These are phyloP conservation scores for Actenoides hombroni DNA, from an alignment of 2,113 vertebrate genomes.

Conservation along the genomic window DNA sequence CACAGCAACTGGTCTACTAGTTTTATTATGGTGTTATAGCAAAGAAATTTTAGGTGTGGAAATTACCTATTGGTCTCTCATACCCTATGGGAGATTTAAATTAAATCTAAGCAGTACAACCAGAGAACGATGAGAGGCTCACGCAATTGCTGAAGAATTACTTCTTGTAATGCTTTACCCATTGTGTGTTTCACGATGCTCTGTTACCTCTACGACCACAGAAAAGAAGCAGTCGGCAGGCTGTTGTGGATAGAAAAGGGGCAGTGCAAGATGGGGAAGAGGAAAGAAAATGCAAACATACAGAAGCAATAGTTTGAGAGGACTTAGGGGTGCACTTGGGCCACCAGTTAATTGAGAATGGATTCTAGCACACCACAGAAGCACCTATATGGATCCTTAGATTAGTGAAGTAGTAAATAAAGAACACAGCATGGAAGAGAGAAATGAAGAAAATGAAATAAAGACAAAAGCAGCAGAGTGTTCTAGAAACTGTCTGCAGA, in stretches of 20 bases:
- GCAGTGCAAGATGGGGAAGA: not conserved
- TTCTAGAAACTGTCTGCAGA: not conserved
- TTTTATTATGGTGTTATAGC: not conserved
- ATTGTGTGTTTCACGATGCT: not conserved
- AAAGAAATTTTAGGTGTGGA: not conserved
- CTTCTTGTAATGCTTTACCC: not conserved
- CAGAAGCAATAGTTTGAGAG: not conserved
- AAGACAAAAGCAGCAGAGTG: not conserved
- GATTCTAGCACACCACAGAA: not conserved
- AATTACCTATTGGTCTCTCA: not conserved
- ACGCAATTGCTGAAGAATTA: not conserved
- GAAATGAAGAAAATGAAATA: not conserved
- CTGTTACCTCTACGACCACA: not conserved
- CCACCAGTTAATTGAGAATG: not conserved
- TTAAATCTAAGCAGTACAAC: not conserved
- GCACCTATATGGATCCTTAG: not conserved
- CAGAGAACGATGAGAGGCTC: not conserved
- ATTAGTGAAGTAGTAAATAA: not conserved
- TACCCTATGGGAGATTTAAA: not conserved
- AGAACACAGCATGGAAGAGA: not conserved
- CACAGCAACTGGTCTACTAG: not conserved
- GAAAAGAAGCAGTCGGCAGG: not conserved
- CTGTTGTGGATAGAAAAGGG: not conserved
- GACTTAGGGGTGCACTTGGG: not conserved
- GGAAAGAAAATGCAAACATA: not conserved